Conservation (phyloP, 1,140 invertebrate genomes). For the Hylaeus volcanicus region DNA sequence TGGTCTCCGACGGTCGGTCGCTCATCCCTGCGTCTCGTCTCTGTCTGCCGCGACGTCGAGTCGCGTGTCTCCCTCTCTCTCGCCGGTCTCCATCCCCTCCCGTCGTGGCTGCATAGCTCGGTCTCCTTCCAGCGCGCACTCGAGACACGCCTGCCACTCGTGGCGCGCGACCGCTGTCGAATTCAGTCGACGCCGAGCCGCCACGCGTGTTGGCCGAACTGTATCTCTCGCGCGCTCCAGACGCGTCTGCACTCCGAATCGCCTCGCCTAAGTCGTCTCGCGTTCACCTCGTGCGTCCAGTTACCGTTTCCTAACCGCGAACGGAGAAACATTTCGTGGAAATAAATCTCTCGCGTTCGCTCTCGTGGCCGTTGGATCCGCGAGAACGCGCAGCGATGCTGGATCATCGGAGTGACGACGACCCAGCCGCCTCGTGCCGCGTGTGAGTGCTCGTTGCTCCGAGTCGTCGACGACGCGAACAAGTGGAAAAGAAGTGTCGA, state of each 20-base stretch:
- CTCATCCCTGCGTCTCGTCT: constrained; percentile 32
- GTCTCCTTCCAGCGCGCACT: constrained; percentile 22
- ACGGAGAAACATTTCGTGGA: background rate
- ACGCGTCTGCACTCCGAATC: background rate
- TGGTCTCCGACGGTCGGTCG: constrained; percentile 16
- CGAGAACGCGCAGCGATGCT: constrained; percentile 31
- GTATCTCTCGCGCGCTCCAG: background rate
- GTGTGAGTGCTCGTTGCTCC: constrained; percentile 31
- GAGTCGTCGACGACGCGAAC: constrained; percentile 6
- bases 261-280: background rate
- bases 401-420: constrained; percentile 35
- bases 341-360: background rate
- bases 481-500: constrained; percentile 41
- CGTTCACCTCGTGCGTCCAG: background rate
- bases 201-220: constrained; percentile 54
- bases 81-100: background rate
- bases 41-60: background rate
- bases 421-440: constrained; percentile 33
- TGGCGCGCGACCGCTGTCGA: constrained; percentile 45
- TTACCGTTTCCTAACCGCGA: background rate
- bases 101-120: background rate
- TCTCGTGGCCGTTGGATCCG: constrained; percentile 2
- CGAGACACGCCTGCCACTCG: constrained; percentile 48
- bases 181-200: constrained; percentile 66
- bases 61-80: background rate